Percentiles rank a stretch among this genome's conserved stretches.
Evolutionary conservation across 2,888 invertebrate species (phyloP).

Genomic region (Herminia tarsipennalis): DNA sequence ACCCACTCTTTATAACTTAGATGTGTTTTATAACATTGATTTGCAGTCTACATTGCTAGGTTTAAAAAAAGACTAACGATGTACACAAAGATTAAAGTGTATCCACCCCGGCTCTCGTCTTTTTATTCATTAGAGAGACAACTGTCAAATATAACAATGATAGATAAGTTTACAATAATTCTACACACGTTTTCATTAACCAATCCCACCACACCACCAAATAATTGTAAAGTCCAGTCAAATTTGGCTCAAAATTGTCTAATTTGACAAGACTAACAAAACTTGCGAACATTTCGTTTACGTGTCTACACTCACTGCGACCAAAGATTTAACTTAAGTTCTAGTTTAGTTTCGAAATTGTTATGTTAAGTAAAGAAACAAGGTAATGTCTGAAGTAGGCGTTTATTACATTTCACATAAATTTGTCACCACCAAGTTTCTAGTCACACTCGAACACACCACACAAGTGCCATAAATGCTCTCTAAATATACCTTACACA

Average conservation of each 20-base stretch:
- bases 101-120: no score
- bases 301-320: constrained; percentile 73
- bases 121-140: no score
- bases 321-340: constrained; percentile 76
- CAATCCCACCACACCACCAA: constrained; percentile 9
- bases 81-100: no score
- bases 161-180: not conserved
- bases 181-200: not conserved
- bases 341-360: constrained; percentile 56
- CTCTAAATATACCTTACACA: constrained; percentile 48
- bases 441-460: constrained; percentile 67
- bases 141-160: constrained; percentile 6
- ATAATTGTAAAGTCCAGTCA: not conserved
- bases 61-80: no score
- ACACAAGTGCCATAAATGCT: constrained; percentile 73
- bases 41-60: no score
- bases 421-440: constrained; percentile 59
- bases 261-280: not conserved
- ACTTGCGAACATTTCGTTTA: constrained; percentile 14
- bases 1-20: no score
- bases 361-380: constrained; percentile 48
- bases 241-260: not conserved
- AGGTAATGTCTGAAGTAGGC: constrained; percentile 34
- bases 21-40: no score
- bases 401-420: constrained; percentile 48